Base-by-base conservation (phyloP, 2,797 vertebrate genomes). In the Tenualosa thibaudeaui region DNA sequence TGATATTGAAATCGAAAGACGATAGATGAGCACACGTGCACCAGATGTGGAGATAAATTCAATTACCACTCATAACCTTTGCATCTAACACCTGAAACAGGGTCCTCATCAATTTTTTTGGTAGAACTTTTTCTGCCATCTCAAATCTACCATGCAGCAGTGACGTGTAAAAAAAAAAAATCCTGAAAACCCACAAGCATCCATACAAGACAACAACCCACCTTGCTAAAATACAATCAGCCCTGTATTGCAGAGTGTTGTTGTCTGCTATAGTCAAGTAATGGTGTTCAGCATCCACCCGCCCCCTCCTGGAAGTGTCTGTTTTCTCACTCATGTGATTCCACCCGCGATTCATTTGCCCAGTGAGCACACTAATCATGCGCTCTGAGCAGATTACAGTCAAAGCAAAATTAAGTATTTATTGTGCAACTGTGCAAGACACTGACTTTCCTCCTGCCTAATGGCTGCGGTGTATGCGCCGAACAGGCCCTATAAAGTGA, bases 1-100 rank as follows among this genome's bases (percentile, higher is more conserved):
- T 88, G 88, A 89, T 87, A 88, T 85, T 92, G 87, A 88, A 90
- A 90, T 84, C 86, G 81, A 89, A 89, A 87, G 87, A 87, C 82
- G 85, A 89, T 86, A 89, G 84, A 89, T 87, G 56, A 89, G 89
- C 85, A 87, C 81, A 81, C 86, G 40, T 87, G 88, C 84, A 51
- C 84, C 89, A 89, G 87, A 82, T 88, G 88, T 88, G 84, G 60
- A 85, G 81, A 88, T 83, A 40, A 84, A 87, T 85, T 86, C 86
- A 86, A 88, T 84, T 81, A 78, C 71, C 71, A 78, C 71, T 37
- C 71, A n/a, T 78, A 78, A 78, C 71, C 71, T 78, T 43, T 46
- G 49, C n/a, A 3, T 51, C 53, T 31, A 82, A 51, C 46, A 81
- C 31, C 46, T 40, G 46, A 51, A 82, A 82, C 53, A 24, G 53